Base-by-base conservation (phyloP, 1,140 invertebrate genomes). In the Drosophila murphyi region DNA sequence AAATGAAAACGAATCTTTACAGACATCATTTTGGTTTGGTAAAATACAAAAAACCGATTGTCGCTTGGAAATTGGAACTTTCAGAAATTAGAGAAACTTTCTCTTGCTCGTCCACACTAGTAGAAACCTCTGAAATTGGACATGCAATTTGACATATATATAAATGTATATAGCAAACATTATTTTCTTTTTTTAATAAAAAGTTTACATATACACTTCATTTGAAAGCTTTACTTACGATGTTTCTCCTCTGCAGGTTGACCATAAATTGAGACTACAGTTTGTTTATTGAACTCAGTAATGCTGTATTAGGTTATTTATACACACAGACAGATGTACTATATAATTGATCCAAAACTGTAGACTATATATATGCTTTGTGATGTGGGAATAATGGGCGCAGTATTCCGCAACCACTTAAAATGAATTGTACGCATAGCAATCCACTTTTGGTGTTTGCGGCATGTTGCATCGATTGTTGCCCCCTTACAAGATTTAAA, bases 251-350 rank as follows among this genome's bases (percentile, higher is more conserved):
- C 20, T 20, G 20, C 20, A 20, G 20, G 20, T 47, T 20, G 3
- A 6, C 7, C 12, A 4, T 47, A 5, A 7, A 43, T 47, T 3
- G 2, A 47, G 5, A 10, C 31, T 32, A 31, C 4, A 5, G 3
- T n/a, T 51, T 51, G 20, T 31, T 31, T 56, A 67, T 72, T 64
- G 29, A 69, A 60, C 37, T 50, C 56, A 51, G 60, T 68, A 68
- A 68, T 48, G 20, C 48, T 67, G 12, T 55, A 20, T 5, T 34
- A 59, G 20, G 12, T 32, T 20, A 56, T 35, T 8, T 34, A 32
- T 31, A 61, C 50, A 69, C 31, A 43, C 32, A 69, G 8, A 43
- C 32, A 69, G 8, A 61, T 34, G 43, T n/a, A 47, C 20, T 45
- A 57, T 2, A 45, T 57, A 50, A 10, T 3, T 4, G n/a, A 7